A percentile compares a stretch with the other conserved stretches of the same genome.
Evolutionary conservation across 92 coral and sea anemone genomes (phyloP).

Genomic region (Phenganax marumi): DNA sequence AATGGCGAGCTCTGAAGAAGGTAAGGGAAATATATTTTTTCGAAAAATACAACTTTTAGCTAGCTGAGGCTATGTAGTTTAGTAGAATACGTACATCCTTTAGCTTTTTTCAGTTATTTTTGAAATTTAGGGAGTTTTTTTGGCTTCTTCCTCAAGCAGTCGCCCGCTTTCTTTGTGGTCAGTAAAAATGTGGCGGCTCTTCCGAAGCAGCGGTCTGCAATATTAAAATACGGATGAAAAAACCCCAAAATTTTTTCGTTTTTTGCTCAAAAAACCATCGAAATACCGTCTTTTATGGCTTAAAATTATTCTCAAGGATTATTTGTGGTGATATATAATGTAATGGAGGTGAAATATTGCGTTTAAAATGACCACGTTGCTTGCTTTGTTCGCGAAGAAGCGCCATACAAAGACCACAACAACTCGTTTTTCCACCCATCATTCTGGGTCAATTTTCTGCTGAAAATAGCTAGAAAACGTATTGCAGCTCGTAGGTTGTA

Average conservation of each 20-base stretch:
- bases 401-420: background rate
- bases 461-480: too few relatives aligned
- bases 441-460: too few relatives aligned
- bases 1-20: constrained; percentile 80
- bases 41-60: background rate
- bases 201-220: constrained; percentile 43
- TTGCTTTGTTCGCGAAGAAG: background rate
- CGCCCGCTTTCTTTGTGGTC: constrained; percentile 54
- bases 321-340: background rate
- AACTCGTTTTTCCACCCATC: too few relatives aligned
- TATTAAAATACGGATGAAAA: background rate
- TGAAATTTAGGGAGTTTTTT: background rate
- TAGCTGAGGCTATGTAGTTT: background rate
- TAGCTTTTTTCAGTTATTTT: background rate
- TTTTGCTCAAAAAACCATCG: background rate
- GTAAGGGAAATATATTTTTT: constrained; percentile 49
- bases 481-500: too few relatives aligned
- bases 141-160: constrained; percentile 16
- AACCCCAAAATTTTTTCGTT: background rate
- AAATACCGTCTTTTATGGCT: background rate
- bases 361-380: background rate
- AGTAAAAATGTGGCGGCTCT: constrained; percentile 48
- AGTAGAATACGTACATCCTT: background rate
- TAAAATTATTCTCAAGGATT: background rate
- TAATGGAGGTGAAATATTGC: background rate